Conservation (phyloP, 1,140 invertebrate genomes). For the Hypothenemus hampei region DNA sequence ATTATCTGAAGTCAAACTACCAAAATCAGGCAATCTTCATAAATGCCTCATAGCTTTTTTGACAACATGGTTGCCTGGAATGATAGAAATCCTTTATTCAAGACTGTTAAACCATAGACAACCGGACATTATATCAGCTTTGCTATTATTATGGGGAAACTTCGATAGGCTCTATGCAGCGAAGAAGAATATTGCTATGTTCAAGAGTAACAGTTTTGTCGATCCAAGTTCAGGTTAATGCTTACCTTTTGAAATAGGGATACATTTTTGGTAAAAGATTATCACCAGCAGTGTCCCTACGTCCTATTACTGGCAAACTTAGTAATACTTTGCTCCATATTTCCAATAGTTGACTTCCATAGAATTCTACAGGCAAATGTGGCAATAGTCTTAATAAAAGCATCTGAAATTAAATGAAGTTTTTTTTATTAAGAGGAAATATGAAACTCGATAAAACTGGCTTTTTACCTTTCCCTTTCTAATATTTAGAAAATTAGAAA, state of each 20-base stretch:
- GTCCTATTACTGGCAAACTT: conserved; percentile 41
- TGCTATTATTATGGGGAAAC: conserved; percentile 11
- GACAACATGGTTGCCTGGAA: conserved; percentile 5
- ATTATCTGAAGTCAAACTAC: conserved; percentile 1
- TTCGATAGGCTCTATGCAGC: conserved; percentile 10
- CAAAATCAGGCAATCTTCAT: neutral
- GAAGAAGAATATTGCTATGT: conserved; percentile 8
- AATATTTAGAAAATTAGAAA: conserved; percentile 62
- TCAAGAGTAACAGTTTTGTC: conserved; percentile 5
- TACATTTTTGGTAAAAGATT: conserved; percentile 42
- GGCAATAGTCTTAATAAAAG: conserved; percentile 56
- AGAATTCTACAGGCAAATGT: conserved; percentile 37
- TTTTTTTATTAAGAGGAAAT: neutral
- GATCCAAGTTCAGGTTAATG: neutral
- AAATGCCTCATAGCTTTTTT: conserved; percentile 17
- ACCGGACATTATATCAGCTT: conserved; percentile 10
- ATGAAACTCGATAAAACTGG: conserved; percentile 5
- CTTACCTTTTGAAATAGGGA: conserved; percentile 42
- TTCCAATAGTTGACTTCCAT: conserved; percentile 35
- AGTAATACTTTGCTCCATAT: conserved; percentile 40
- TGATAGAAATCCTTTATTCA: conserved; percentile 1
- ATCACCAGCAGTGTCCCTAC: conserved; percentile 42
- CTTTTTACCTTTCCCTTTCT: conserved; percentile 64
- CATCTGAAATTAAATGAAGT: conserved; percentile 43
- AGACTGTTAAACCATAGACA: conserved; percentile 6